Percentiles rank a stretch among this genome's conserved stretches.
These are phyloP conservation scores for Sogatella furcifera DNA, from an alignment of 1,140 invertebrate genomes.

Conservation along the genomic window DNA sequence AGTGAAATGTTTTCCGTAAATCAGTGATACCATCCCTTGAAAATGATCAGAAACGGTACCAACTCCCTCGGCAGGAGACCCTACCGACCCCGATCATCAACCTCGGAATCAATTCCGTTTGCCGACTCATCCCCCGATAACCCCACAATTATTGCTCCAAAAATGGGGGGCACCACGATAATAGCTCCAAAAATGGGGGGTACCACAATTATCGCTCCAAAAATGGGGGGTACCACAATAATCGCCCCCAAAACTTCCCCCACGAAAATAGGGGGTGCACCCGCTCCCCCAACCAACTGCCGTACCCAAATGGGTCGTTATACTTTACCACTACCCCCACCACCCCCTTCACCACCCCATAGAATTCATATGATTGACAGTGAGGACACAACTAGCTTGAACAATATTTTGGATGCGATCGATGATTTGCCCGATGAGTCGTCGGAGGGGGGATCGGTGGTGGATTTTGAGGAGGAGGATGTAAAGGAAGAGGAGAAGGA, in stretches of 20 bases:
- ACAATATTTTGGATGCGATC: constrained; percentile 20
- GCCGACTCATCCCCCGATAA: constrained; percentile 7
- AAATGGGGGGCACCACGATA: background rate
- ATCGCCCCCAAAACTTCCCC: background rate
- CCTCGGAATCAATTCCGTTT: constrained; percentile 20
- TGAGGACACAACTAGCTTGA: constrained; percentile 19
- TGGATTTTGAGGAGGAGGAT: background rate
- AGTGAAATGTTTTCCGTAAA: too few relatives aligned
- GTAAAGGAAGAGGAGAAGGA: background rate
- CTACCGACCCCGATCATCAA: constrained; percentile 14
- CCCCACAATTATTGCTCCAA: background rate
- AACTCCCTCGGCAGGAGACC: background rate
- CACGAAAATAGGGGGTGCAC: background rate
- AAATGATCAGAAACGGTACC: too few relatives aligned
- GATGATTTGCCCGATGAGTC: constrained; percentile 9
- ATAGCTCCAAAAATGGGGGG: too few relatives aligned
- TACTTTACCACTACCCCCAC: background rate
- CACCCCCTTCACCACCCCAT: background rate
- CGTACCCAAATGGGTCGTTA: too few relatives aligned
- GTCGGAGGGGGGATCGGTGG: background rate
- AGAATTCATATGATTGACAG: constrained; percentile 1
- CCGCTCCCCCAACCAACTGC: background rate
- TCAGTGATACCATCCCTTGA: too few relatives aligned
- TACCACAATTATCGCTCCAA: background rate
- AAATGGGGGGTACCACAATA: too few relatives aligned